A percentile compares a stretch with the other conserved stretches of the same genome.
These are phyloP conservation scores for Xyrauchen texanus DNA, from an alignment of 2,113 vertebrate genomes.

Conservation along the genomic window DNA sequence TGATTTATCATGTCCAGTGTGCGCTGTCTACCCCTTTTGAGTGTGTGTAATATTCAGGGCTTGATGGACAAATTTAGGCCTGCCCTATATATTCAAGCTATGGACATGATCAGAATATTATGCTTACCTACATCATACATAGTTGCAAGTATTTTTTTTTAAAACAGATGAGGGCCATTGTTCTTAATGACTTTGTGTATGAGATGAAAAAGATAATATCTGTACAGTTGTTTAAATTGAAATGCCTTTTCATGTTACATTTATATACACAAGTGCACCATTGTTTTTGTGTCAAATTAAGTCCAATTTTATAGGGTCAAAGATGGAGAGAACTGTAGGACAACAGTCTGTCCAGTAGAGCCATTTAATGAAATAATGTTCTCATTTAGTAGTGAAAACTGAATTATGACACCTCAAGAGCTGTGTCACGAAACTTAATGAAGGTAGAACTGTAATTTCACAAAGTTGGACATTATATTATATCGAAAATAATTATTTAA, in stretches of 20 bases:
- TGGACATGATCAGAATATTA: neutral
- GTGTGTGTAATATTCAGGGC: slow-evolving; percentile 7
- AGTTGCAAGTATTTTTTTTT: slow-evolving; percentile 20
- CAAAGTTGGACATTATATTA: neutral
- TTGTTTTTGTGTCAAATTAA: slow-evolving; percentile 13
- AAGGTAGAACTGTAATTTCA: slow-evolving; percentile 17
- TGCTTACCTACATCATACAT: neutral
- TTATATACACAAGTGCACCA: slow-evolving; percentile 23
- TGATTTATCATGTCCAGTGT: slow-evolving; percentile 42
- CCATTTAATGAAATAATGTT: neutral
- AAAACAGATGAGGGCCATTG: slow-evolving; percentile 1
- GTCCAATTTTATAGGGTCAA: neutral
- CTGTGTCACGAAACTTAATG: neutral
- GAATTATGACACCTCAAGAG: neutral
- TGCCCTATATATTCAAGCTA: neutral
- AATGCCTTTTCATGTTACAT: slow-evolving; percentile 29
- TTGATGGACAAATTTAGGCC: slow-evolving; percentile 7
- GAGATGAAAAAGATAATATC: neutral
- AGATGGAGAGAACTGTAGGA: neutral
- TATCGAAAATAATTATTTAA: neutral
- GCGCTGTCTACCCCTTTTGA: slow-evolving; percentile 19
- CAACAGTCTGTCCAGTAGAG: neutral
- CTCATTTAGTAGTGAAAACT: neutral
- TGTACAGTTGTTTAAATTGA: slow-evolving; percentile 18
- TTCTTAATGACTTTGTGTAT: neutral